A percentile compares a stretch with the other conserved stretches of the same genome.
Conservation (phyloP, 2,797 vertebrate species). For the Artibeus jamaicensis region DNA sequence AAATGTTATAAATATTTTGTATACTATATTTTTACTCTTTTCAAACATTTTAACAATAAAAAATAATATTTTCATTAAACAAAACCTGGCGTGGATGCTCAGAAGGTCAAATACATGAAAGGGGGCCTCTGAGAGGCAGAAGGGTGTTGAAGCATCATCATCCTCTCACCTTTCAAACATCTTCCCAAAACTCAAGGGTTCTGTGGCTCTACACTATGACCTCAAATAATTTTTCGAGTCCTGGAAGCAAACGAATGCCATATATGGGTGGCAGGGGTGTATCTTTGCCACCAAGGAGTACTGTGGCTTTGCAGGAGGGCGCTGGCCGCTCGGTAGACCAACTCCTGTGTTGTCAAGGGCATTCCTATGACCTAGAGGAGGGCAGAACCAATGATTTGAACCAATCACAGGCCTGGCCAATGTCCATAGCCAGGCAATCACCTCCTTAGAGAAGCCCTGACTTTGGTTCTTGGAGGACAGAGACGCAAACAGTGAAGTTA, state of each 20-base stretch:
- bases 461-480: not conserved
- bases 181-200: not conserved
- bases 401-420: not conserved
- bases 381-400: not conserved
- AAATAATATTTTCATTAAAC: not conserved
- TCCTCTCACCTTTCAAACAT: not conserved
- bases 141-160: not conserved
- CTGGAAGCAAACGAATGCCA: not conserved
- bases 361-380: not conserved
- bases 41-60: not conserved
- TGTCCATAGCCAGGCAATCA: too few species aligned
- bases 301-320: not conserved
- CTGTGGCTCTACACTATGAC: not conserved
- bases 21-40: not conserved
- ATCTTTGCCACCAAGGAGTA: conserved; percentile 8
- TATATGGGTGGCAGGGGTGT: not conserved
- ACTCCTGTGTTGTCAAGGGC: not conserved
- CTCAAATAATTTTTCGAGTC: not conserved
- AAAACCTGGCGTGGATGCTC: not conserved
- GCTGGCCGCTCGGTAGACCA: not conserved
- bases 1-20: not conserved
- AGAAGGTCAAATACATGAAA: not conserved
- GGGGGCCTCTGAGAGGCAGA: too few species aligned
- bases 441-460: not conserved
- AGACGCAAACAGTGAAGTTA: not conserved